Evolutionary conservation across 2,888 invertebrate species (phyloP), one percentile per base, ranked within the genome.

Genomic region (Apotomis betuletana): DNA sequence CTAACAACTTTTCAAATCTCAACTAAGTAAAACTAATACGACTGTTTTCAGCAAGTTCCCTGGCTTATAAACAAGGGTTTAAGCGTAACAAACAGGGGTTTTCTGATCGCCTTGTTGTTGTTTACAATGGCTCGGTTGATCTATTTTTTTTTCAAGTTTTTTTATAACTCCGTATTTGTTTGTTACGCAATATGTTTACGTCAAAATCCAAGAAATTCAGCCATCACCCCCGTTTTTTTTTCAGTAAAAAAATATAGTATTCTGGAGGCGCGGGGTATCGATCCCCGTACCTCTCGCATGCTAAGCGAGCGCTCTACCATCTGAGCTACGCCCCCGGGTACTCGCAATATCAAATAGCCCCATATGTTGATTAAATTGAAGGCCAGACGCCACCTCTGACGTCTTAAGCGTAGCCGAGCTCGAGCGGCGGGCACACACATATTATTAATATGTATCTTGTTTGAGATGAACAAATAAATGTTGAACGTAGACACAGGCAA

Each of bases 251-350:
- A 10, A 15, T 46, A 61, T 15, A 27, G 13, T 0, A 4, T 4
- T 0, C 46, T 61, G 60, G 60, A 61, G 60, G 60, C 60, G 60
- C 60, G 60, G 91, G 92, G 92, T 92, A 93, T 93, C 92, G 92
- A 93, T 93, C 92, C 92, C 93, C 91, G 92, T 92, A 93, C 92
- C 92, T 93, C 92, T 93, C 92, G 82, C 90, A 90, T 90, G 91
- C 90, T 90, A 90, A 90, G 90, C 90, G 90, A 91, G 90, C 91
- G 90, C 89, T 89, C 87, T 89, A 88, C 88, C 89, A 90, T 88
- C 88, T 89, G 90, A 90, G 90, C 89, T 90, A 90, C 89, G 89
- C 88, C 89, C 89, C 89, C 89, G 67, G n/a, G 9, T 61, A 12
- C 10, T 27, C 4, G 27, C 27, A 10, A 15, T 27, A 12, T 54